A percentile compares a stretch with the other conserved stretches of the same genome.
phyloP scores from a whole-genome alignment of 2,888 invertebrate species.

The Drosophila multiciliata region DNA sequence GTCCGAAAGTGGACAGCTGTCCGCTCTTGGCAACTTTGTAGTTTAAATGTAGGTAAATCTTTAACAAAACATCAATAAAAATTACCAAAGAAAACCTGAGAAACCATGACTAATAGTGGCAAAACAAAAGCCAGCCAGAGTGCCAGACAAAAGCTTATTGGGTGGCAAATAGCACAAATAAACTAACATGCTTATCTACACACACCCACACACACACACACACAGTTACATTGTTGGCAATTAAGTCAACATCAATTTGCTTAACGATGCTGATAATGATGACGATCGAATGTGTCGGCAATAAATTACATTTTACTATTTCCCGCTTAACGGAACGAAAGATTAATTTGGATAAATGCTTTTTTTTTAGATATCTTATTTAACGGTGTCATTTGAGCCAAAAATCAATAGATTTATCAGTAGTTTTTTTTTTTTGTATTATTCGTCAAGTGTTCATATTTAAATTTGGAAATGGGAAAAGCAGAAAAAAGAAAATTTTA shows the following conservation, averaged over 20 bases:
- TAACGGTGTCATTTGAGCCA: not conserved
- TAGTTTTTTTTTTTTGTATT: not conserved
- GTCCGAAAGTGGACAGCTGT: constrained; percentile 45
- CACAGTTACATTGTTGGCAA: constrained; percentile 56
- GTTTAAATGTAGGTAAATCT: constrained; percentile 59
- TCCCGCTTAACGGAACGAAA: constrained; percentile 36
- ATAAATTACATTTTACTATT: constrained; percentile 24
- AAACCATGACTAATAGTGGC: constrained; percentile 73
- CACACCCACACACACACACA: not conserved
- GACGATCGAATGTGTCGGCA: constrained; percentile 49
- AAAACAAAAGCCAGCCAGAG: constrained; percentile 70
- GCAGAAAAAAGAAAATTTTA: not conserved
- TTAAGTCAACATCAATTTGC: constrained; percentile 59
- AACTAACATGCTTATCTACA: constrained; percentile 2
- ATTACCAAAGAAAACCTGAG: constrained; percentile 32
- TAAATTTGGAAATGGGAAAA: not conserved
- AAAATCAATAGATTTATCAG: not conserved
- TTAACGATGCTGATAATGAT: constrained; percentile 33
- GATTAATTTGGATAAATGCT: constrained; percentile 20
- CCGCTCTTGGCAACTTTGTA: constrained; percentile 56
- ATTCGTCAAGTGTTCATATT: not conserved
- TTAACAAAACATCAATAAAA: constrained; percentile 31
- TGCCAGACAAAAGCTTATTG: constrained; percentile 69
- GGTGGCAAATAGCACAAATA: constrained; percentile 47
- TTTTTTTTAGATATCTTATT: constrained; percentile 3